Base-by-base conservation (phyloP, 2,113 vertebrate genomes). In the Proterorhinus semilunaris region DNA sequence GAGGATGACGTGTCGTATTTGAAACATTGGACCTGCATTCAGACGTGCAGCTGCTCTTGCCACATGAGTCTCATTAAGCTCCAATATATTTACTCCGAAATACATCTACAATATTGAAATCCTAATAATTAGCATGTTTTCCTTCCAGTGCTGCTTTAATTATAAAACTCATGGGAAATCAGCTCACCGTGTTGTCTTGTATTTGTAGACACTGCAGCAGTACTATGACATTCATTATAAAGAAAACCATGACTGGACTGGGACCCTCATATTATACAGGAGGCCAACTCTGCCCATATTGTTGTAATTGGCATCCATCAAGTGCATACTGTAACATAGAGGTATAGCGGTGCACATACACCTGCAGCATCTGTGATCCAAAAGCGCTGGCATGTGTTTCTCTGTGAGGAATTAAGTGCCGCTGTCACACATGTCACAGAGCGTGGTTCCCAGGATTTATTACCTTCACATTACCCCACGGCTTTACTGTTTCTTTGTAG, bases 61-160 rank as follows among this genome's bases (percentile, higher is more conserved):
- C 87, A 54, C 90, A 79, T 86, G 88, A 88, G 78, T 91, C 89
- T 93, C 92, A 94, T 94, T 93, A 93, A 88, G 82, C 79, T 77
- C 49, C 83, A 89, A 89, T 87, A 82, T 89, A 84, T 86, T 92
- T 92, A 81, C 86, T 87, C 81, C 88, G 89, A 88, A 90, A 89
- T 87, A 88, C 82, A 89, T 89, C 87, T 85, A 87, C 90, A 91
- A 91, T 83, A 86, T 89, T 85, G 82, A 91, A 90, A 85, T 83
- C 71, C 66, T 86, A 91, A 91, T 92, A 92, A 92, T 93, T 88
- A 87, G 88, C 75, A 74, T 89, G 76, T 81, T 80, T 84, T 85
- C 67, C 80, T 81, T 88, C 91, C 90, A 90, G 81, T 69, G 42
- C 83, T 71, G 88, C 85, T 91, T 91, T 93, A 92, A 93, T 94